Evolutionary conservation across 2,888 invertebrate genomes (phyloP).

Genomic region (Cerceris ruficornis): DNA sequence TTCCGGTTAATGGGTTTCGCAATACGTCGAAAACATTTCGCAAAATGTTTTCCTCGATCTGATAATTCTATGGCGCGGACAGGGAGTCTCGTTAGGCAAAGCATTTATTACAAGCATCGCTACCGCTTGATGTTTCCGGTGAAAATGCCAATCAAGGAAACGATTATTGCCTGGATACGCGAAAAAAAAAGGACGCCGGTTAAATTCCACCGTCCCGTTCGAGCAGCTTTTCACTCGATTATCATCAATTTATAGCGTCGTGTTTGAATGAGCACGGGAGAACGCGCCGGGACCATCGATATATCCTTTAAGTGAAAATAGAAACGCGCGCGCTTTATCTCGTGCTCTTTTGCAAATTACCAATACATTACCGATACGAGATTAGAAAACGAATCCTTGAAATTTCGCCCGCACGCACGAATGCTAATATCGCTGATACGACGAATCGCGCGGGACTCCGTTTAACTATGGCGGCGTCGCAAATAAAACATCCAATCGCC

Average conservation of each 20-base stretch:
- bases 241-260: slow-evolving; percentile 58
- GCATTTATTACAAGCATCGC: slow-evolving; percentile 33
- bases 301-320: not conserved
- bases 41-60: slow-evolving; percentile 26
- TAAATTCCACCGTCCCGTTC: slow-evolving; percentile 28
- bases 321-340: not conserved
- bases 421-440: too few species aligned
- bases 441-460: too few species aligned
- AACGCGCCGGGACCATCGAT: not conserved
- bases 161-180: slow-evolving; percentile 17
- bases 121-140: slow-evolving; percentile 56
- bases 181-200: slow-evolving; percentile 11
- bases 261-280: slow-evolving; percentile 8
- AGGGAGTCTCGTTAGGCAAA: slow-evolving; percentile 8
- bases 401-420: too few species aligned
- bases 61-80: slow-evolving; percentile 24
- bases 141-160: slow-evolving; percentile 49
- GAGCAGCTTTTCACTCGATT: slow-evolving; percentile 65
- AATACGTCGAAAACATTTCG: slow-evolving; percentile 6
- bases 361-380: not conserved
- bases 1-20: slow-evolving; percentile 16
- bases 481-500: too few species aligned
- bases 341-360: not conserved
- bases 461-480: too few species aligned
- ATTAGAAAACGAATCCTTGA: too few species aligned